Evolutionary conservation across 2,113 vertebrate genomes (phyloP).

Genomic region (Microtus richardsoni): DNA sequence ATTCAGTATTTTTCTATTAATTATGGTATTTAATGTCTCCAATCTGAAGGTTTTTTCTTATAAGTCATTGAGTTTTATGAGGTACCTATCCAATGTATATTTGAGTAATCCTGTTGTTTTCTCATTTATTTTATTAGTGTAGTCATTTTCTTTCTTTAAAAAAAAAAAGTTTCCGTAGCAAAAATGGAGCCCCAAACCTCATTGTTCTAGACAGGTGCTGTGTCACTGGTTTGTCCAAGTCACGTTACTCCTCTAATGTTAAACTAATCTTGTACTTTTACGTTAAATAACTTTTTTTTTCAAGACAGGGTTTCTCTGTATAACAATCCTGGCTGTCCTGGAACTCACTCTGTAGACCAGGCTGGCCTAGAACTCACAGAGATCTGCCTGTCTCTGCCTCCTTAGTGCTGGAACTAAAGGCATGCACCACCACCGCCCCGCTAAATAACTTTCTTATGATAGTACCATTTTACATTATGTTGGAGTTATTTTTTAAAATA

Average conservation of each 20-base stretch:
- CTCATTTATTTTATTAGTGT: conserved; percentile 20
- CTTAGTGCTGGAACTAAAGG: too few relatives aligned
- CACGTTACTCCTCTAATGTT: neutral
- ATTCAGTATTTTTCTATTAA: conserved; percentile 7
- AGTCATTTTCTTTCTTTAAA: conserved; percentile 4
- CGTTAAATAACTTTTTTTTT: neutral
- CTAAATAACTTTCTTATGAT: neutral
- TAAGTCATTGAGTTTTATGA: conserved; percentile 25
- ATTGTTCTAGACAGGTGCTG: neutral
- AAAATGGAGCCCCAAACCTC: neutral
- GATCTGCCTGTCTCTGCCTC: too few relatives aligned
- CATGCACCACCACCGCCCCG: too few relatives aligned
- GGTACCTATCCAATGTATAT: neutral
- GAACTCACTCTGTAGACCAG: too few relatives aligned
- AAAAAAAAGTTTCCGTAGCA: neutral
- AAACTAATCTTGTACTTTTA: conserved; percentile 31
- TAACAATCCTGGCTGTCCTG: too few relatives aligned
- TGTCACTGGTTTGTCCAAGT: neutral
- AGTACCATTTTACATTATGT: neutral
- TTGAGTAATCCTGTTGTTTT: conserved; percentile 35
- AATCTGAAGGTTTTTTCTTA: conserved; percentile 10
- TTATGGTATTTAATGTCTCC: neutral
- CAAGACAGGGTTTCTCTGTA: too few relatives aligned
- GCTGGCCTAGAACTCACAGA: too few relatives aligned
- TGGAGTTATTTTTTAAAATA: neutral